These are phyloP conservation scores for Ramazzottius varieornatus DNA, from an alignment of 2,888 invertebrate species.

Conservation along the genomic window DNA sequence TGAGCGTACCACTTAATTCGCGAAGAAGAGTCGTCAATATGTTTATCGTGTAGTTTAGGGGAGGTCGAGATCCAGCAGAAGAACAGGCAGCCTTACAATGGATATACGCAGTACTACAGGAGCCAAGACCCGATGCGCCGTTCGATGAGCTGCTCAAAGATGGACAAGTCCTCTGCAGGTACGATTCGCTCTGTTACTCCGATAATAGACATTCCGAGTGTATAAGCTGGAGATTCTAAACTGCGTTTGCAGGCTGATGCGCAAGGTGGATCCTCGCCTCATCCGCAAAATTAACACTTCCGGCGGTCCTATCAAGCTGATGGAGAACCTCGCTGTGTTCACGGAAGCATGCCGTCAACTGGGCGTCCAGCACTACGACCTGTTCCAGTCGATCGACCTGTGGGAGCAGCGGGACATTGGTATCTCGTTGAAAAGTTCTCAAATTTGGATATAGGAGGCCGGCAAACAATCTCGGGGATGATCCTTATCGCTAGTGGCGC, in stretches of 20 bases:
- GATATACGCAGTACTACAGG: background rate
- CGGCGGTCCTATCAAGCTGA: constrained; percentile 3
- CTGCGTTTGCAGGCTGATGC: background rate
- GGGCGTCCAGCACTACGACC: background rate
- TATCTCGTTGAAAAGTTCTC: too few relatives aligned
- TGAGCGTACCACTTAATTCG: background rate
- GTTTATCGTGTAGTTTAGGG: background rate
- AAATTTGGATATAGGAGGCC: too few relatives aligned
- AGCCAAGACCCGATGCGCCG: background rate
- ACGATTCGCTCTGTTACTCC: too few relatives aligned
- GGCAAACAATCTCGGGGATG: too few relatives aligned
- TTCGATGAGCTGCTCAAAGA: background rate
- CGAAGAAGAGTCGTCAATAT: background rate
- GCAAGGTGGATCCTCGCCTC: background rate
- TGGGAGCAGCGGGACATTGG: background rate
- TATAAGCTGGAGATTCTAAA: too few relatives aligned
- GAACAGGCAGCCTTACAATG: background rate
- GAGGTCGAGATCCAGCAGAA: background rate
- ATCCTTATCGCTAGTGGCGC: too few relatives aligned
- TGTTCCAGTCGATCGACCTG: background rate
- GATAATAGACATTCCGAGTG: too few relatives aligned
- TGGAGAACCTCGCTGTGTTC: background rate
- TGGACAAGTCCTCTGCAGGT: background rate
- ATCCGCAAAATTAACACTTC: background rate
- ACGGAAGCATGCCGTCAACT: background rate